Evolutionary conservation across 2,888 invertebrate genomes (phyloP), one percentile per base, ranked within the genome.

Genomic region (Muschampia plurimacula): DNA sequence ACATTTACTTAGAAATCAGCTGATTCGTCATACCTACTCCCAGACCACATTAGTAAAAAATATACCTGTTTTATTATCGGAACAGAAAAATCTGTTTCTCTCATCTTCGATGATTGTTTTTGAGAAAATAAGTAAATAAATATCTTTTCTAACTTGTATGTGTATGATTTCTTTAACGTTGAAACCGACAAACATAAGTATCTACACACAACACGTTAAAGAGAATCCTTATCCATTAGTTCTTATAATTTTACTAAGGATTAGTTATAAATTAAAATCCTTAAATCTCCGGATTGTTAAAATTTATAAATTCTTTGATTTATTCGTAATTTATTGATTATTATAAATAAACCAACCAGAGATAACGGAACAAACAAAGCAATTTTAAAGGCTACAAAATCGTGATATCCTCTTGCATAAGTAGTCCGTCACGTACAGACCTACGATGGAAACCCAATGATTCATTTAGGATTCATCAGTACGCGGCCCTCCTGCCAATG

Each of bases 381-480:
- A n/a, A 52, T 52, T 52, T n/a, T 52, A n/a, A 52, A 36, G 22
- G 13, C 13, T 39, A 39, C 32, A 41, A 39, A 39, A 13, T 62
- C 62, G 28, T n/a, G 8, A 22, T 62, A 62, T 41, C n/a, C n/a
- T 36, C 13, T 13, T 62, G 12, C 49, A 22, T 22, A 13, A 13
- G 52, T 15, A 52, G 39, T 52, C 46, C 41, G 55, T 39, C 64
- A 49, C 65, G 72, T n/a, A n/a, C n/a, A n/a, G n/a, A n/a, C n/a
- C n/a, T 59, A 65, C 41, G 69, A 59, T 69, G 32, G 65, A 76
- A 79, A 77, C 67, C 77, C 72, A 65, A 74, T 85, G 84, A 84
- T 71, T 84, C 83, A 85, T 79, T 74, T 71, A 80, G 83, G 83
- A 84, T 87, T 83, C 82, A 75, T 74, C 70, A 77, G 49, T 60